These are phyloP conservation scores for Xenops minutus DNA, from an alignment of 2,797 vertebrate species.

Conservation along the genomic window DNA sequence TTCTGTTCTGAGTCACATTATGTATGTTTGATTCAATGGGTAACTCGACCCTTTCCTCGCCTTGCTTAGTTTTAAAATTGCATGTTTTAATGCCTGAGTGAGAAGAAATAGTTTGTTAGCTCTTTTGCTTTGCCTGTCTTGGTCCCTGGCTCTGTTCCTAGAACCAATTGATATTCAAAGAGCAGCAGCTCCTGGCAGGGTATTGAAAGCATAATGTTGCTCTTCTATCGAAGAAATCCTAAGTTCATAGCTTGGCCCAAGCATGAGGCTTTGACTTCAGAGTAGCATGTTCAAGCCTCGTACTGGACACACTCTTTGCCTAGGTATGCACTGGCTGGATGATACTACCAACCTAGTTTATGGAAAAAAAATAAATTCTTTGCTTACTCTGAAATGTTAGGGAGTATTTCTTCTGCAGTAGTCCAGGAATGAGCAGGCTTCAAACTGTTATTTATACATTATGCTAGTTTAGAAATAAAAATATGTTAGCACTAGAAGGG, in stretches of 20 bases:
- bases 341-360: background rate
- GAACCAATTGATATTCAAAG: background rate
- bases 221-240: background rate
- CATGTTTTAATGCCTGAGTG: background rate
- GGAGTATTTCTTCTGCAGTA: background rate
- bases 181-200: background rate
- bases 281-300: background rate
- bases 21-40: background rate
- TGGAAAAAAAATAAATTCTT: background rate
- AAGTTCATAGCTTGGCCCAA: background rate
- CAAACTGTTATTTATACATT: background rate
- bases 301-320: background rate
- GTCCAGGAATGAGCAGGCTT: background rate
- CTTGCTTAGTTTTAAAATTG: background rate
- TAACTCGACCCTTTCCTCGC: background rate
- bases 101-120: background rate
- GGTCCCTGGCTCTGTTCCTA: background rate
- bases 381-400: background rate
- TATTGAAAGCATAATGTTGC: background rate
- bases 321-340: background rate
- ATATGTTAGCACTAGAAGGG: background rate
- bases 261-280: background rate
- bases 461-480: background rate
- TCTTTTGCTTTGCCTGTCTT: background rate
- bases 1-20: background rate